These are phyloP conservation scores for Coreius guichenoti DNA, from an alignment of 2,797 vertebrate species.

Conservation along the genomic window DNA sequence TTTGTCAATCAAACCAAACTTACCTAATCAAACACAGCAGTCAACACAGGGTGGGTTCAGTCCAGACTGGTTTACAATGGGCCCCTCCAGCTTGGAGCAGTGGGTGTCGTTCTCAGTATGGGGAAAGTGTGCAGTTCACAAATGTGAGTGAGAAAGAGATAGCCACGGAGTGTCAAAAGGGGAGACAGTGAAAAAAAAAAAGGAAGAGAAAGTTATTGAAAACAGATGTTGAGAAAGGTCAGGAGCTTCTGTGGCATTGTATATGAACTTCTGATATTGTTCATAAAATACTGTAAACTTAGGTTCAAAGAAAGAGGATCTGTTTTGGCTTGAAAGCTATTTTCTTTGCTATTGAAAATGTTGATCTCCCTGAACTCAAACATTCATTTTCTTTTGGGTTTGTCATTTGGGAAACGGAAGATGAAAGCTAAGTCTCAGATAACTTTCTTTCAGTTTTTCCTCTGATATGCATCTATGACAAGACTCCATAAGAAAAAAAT, in stretches of 20 bases:
- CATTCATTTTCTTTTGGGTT: conserved; percentile 33
- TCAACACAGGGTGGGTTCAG: conserved; percentile 36
- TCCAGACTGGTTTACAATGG: conserved; percentile 33
- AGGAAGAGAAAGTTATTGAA: conserved; percentile 37
- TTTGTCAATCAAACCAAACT: conserved; percentile 43
- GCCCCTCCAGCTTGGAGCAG: conserved; percentile 16
- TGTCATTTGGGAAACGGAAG: conserved; percentile 41
- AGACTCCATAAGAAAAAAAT: neutral
- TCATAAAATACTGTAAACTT: conserved; percentile 24
- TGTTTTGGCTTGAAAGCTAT: conserved; percentile 23
- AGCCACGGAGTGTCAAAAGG: conserved; percentile 9
- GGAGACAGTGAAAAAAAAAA: neutral
- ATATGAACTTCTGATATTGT: conserved; percentile 46
- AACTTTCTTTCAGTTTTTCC: neutral
- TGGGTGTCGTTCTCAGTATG: conserved; percentile 29
- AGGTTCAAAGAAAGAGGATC: conserved; percentile 30
- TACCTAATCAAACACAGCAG: conserved; percentile 33
- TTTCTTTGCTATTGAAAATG: conserved; percentile 37
- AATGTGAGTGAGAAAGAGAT: neutral
- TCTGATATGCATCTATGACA: conserved; percentile 26
- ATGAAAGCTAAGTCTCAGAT: conserved; percentile 24
- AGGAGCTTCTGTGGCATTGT: conserved; percentile 5
- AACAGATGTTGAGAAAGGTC: conserved; percentile 45
- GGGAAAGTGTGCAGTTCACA: neutral
- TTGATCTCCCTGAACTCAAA: conserved; percentile 39